Base-by-base conservation (phyloP, 2,888 invertebrate genomes). In the Desoria tigrina region DNA sequence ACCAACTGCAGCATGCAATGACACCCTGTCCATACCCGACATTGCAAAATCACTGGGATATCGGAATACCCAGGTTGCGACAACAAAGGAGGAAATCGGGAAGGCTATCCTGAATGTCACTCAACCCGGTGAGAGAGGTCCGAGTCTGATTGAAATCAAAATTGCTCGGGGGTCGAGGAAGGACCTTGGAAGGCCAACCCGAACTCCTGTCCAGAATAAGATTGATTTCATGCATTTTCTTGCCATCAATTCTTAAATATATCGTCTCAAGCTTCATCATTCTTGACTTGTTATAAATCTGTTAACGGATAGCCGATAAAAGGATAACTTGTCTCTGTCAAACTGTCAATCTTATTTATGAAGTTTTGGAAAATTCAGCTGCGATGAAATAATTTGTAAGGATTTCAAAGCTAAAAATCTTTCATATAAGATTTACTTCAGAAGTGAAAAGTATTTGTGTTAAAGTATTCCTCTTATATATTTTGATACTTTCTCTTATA, bases 151-250 rank as follows among this genome's bases (percentile, higher is more conserved):
- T 37, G 81, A 82, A 74, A 74, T 82, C 16, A 79, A 79, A 74
- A 77, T 79, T 28, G 70, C 71, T 9, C 72, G 74, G 50, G 82
- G 82, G 2, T 78, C 79, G 54, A 74, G 81, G 28, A 78, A 79
- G 61, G 78, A 81, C 69, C 73, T 82, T 27, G 81, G 81, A 14
- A 73, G 82, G 42, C 82, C 82, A 14, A 81, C 80, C 21, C 72
- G 79, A 14, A 79, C 79, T n/a, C 80, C 82, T 1, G 73, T 78
- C n/a, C 78, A 81, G 67, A 81, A 81, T 74, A 81, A 81, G 72
- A 75, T 77, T 6, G 81, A 81, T 70, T 81, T 82, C 63, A 81
- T 81, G 81, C 79, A 79, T 60, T 81, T 80, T 67, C 73, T 81
- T 24, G 77, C 77, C 32, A 75, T 75, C 24, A 69, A 73, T 63